phyloP scores from a whole-genome alignment of 2,113 vertebrate species.

The Physeter macrocephalus region DNA sequence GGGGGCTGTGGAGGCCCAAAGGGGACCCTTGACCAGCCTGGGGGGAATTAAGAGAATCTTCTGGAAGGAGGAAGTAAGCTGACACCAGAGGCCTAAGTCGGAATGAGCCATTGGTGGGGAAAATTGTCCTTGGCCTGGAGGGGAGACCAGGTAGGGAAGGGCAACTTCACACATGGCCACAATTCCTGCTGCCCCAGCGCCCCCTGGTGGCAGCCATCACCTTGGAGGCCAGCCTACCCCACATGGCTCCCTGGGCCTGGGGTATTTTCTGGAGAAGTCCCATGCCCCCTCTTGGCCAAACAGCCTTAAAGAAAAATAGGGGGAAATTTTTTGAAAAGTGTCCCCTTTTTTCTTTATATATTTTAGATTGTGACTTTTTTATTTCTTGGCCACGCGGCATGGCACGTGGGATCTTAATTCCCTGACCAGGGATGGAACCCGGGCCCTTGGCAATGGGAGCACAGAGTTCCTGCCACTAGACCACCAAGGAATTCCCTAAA shows the following conservation, averaged over 20 bases:
- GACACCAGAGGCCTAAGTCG: neutral
- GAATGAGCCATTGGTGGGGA: neutral
- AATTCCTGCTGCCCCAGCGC: neutral
- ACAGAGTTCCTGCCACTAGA: no score
- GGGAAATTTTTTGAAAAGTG: neutral
- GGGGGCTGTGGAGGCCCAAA: neutral
- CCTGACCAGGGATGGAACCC: no score
- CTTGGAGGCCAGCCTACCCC: fast-evolving
- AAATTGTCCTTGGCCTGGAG: neutral
- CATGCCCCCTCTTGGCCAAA: neutral
- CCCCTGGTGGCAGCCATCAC: neutral
- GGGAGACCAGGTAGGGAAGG: no score
- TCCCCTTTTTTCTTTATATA: no score
- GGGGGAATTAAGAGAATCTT: neutral
- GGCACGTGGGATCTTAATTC: no score
- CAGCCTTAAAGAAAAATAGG: neutral
- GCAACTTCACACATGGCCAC: neutral
- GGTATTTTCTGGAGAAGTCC: neutral
- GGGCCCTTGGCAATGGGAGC: no score
- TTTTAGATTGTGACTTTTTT: no score
- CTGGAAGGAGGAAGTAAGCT: neutral
- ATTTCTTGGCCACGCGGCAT: no score
- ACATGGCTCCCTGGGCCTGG: no score
- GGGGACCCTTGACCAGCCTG: neutral
- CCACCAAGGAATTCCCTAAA: no score